Evolutionary conservation across 2,797 vertebrate genomes (phyloP).

Genomic region (Rousettus madagascariensis): DNA sequence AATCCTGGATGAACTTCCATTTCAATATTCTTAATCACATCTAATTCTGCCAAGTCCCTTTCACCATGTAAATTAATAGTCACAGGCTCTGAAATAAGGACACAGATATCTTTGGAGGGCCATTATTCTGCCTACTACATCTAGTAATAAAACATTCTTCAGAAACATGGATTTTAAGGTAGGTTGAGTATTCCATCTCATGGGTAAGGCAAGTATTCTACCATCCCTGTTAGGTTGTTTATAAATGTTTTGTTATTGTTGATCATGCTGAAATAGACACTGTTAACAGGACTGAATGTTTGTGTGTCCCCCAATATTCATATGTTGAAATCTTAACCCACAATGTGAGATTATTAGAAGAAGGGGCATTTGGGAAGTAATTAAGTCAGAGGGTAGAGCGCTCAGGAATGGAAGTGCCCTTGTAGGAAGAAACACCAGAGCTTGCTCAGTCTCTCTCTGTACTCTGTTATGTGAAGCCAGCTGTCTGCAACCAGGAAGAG

Average conservation of each 20-base stretch:
- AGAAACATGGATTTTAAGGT: neutral
- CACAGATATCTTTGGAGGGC: neutral
- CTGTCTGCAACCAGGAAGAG: neutral
- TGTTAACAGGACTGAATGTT: neutral
- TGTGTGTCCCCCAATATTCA: neutral
- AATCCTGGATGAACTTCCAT: neutral
- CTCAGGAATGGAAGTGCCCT: neutral
- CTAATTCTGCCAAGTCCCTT: neutral
- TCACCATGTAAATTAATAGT: neutral
- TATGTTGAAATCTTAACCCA: neutral
- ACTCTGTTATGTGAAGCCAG: neutral
- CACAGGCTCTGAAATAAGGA: neutral
- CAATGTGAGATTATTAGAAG: neutral
- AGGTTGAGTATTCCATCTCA: neutral
- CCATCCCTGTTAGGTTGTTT: neutral
- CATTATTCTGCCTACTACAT: neutral
- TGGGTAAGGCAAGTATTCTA: neutral
- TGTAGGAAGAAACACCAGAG: neutral
- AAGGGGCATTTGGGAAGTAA: neutral
- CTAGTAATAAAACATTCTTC: neutral
- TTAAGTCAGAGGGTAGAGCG: neutral
- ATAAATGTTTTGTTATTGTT: neutral
- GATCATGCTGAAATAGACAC: neutral
- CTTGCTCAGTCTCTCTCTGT: neutral
- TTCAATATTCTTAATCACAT: neutral